These are phyloP conservation scores for Orthonevra nobilis DNA, from an alignment of 2,888 invertebrate genomes.

Conservation along the genomic window DNA sequence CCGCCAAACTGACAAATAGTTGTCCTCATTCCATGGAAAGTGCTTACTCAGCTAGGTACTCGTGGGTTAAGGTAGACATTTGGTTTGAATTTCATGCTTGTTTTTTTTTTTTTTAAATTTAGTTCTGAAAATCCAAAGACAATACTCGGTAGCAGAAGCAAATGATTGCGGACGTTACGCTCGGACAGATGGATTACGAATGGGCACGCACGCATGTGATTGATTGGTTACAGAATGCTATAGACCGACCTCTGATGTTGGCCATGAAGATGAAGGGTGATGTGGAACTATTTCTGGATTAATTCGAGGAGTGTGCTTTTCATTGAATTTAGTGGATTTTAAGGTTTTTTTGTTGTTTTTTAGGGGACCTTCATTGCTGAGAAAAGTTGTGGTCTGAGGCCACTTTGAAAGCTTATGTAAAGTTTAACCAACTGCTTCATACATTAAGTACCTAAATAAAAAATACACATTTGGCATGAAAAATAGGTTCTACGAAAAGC, in stretches of 20 bases:
- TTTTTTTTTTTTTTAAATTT: not conserved
- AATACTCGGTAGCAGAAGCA: not conserved
- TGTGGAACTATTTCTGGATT: conserved; percentile 6
- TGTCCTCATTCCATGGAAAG: conserved; percentile 53
- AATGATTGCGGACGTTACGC: conserved; percentile 46
- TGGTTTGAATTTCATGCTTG: conserved; percentile 23
- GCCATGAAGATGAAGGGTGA: conserved; percentile 17
- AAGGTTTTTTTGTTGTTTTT: not conserved
- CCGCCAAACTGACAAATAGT: too few species aligned
- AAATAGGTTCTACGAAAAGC: too few species aligned
- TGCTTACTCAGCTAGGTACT: conserved; percentile 5
- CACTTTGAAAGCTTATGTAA: too few species aligned
- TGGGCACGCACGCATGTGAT: conserved; percentile 55
- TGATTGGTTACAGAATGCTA: too few species aligned
- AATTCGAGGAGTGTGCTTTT: conserved; percentile 17
- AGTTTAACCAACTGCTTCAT: too few species aligned
- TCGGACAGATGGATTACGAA: conserved; percentile 62
- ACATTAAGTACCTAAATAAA: too few species aligned
- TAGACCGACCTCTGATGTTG: too few species aligned
- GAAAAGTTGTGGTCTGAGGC: too few species aligned
- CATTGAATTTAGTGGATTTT: not conserved
- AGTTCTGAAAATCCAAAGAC: not conserved
- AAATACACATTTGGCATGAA: too few species aligned
- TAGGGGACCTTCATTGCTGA: too few species aligned
- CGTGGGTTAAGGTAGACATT: conserved; percentile 42